These are phyloP conservation scores for Pemphigus obesinymphae DNA, from an alignment of 1,140 invertebrate genomes.

Conservation along the genomic window DNA sequence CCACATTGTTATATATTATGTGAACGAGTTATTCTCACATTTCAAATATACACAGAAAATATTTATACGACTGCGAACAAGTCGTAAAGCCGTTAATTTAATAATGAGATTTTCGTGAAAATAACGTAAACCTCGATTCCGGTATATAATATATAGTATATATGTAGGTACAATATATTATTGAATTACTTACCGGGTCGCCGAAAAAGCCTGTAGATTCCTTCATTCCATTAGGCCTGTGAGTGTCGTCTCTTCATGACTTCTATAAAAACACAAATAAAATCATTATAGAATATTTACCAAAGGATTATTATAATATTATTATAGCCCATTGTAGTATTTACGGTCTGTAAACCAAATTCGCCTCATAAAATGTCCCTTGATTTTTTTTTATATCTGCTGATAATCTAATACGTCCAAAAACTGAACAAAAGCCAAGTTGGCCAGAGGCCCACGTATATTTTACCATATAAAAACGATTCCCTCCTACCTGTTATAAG, in stretches of 20 bases:
- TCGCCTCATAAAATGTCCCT: not conserved
- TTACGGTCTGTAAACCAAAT: not conserved
- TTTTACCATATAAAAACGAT: slow-evolving; percentile 6
- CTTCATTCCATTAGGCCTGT: slow-evolving; percentile 39
- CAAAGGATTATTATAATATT: too few species aligned
- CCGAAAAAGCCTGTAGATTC: slow-evolving; percentile 39
- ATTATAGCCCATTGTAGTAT: too few species aligned
- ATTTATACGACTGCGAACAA: not conserved
- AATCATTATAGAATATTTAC: not conserved
- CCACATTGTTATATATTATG: not conserved
- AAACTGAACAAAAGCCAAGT: slow-evolving; percentile 34
- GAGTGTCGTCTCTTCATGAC: slow-evolving; percentile 32
- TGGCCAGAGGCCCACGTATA: slow-evolving; percentile 16
- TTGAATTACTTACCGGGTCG: slow-evolving; percentile 21
- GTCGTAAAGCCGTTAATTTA: slow-evolving; percentile 8
- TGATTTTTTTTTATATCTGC: not conserved
- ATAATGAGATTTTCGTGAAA: not conserved
- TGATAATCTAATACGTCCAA: slow-evolving; percentile 12
- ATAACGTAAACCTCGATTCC: not conserved
- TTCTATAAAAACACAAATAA: slow-evolving; percentile 9
- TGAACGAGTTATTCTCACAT: slow-evolving; percentile 25
- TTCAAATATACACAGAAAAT: not conserved
- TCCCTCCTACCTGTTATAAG: not conserved
- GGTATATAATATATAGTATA: too few species aligned
- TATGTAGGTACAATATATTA: not conserved